Evolutionary conservation across 2,888 invertebrate species (phyloP), one percentile per base, ranked within the genome.

Genomic region (Trissolcus brochymenae): DNA sequence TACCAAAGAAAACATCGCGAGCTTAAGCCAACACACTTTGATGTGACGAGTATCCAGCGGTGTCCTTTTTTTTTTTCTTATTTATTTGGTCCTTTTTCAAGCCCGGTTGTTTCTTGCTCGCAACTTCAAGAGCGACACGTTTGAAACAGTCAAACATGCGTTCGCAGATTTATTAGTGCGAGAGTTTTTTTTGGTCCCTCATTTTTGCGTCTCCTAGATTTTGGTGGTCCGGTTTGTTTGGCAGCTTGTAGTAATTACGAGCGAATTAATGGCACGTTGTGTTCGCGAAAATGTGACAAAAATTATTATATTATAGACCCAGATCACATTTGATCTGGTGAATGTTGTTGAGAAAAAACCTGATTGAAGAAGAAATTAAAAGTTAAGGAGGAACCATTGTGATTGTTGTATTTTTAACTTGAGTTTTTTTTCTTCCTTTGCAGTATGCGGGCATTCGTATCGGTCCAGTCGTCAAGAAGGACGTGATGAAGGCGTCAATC

Each of bases 401-500:
- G 35, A 35, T 25, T 4, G 11, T 35, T 35, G 7, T 11, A 35
- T 35, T 35, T 46, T 46, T 46, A 46, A 46, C n/a, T 6, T 46
- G 14, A 43, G n/a, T 16, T 16, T 17, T 50, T 61, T 56, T 46
- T 67, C 83, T 86, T 85, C 85, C 84, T 81, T 93, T 93, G 49
- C 92, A 98, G 97, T 98, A 98, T 90, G 95, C 97, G 54, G 98
- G 98, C 68, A 98, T 99, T 88, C 95, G 98, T 85, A 99, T 99
- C 90, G 99, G 99, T 13, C 99, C 99, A 35, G 98, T 99, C 65
- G 99, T 99, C 84, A 99, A 98, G 90, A 96, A 96, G 88, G 99
- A 99, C 90, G 98, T 99, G 51, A 99, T 99, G 97, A 98, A 97
- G 89, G 98, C 99, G 17, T 98, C 99, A n/a, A 97, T 96, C 81